These are phyloP conservation scores for Thamnophis elegans DNA, from an alignment of 2,797 vertebrate genomes.

Conservation along the genomic window DNA sequence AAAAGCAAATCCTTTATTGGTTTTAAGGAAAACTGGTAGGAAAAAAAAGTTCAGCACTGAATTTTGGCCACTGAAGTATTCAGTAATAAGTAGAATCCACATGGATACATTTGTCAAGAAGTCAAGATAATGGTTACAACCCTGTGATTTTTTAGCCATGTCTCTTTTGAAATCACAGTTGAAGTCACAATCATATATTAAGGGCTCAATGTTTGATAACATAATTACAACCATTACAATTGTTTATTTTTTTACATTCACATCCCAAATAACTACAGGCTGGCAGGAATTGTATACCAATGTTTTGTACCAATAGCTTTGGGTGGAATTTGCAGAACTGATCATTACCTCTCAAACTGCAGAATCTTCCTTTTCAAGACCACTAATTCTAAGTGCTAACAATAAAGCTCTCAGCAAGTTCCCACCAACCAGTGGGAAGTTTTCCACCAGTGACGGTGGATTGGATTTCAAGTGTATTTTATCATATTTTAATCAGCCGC, in stretches of 20 bases:
- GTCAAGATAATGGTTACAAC: neutral
- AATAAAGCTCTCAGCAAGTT: neutral
- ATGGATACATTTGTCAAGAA: neutral
- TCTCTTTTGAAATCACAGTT: neutral
- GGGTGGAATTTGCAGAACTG: neutral
- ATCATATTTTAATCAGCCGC: neutral
- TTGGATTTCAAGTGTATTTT: neutral
- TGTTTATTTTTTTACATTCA: neutral
- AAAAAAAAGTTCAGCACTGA: neutral
- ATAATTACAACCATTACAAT: neutral
- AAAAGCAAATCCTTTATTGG: neutral
- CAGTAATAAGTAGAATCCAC: neutral
- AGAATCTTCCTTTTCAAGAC: neutral
- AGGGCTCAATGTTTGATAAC: neutral
- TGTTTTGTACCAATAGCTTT: neutral
- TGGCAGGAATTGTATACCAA: neutral
- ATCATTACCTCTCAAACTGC: neutral
- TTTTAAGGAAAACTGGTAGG: neutral
- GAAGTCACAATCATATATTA: neutral
- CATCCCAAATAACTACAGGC: neutral
- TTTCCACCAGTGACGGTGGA: neutral
- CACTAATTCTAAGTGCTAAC: neutral
- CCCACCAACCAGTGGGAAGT: neutral
- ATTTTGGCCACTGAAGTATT: neutral
- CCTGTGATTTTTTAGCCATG: neutral